Percentiles rank a stretch among this genome's conserved stretches.
These are phyloP conservation scores for Melanostoma mellinum DNA, from an alignment of 2,888 invertebrate genomes.

Conservation along the genomic window DNA sequence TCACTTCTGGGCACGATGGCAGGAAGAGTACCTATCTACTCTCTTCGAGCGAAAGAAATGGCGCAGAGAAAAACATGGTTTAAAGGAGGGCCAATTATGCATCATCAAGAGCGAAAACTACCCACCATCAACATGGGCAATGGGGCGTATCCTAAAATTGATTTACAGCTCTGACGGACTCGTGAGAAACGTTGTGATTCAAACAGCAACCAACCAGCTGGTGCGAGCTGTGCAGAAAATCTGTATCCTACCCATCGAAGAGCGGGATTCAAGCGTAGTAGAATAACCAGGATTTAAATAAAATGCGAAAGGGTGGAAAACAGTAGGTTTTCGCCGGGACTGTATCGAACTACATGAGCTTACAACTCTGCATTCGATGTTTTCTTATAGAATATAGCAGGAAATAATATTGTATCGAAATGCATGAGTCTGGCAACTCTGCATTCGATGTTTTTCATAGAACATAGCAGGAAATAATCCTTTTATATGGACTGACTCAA, in stretches of 20 bases:
- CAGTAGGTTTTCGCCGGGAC: neutral
- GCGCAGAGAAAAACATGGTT: neutral
- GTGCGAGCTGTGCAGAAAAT: neutral
- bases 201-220: slow-evolving; percentile 9
- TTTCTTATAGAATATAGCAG: too few species aligned
- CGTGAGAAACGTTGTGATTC: neutral
- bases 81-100: neutral
- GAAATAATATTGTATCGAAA: too few species aligned
- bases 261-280: too few species aligned
- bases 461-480: too few species aligned
- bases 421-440: too few species aligned
- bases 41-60: slow-evolving; percentile 5
- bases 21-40: neutral
- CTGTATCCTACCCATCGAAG: neutral
- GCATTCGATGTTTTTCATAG: too few species aligned
- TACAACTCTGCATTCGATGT: too few species aligned
- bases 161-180: neutral
- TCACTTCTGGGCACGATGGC: slow-evolving; percentile 12
- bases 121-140: slow-evolving; percentile 1
- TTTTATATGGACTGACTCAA: too few species aligned
- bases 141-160: neutral
- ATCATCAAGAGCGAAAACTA: neutral
- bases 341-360: neutral
- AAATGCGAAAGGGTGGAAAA: neutral
- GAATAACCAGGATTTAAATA: neutral